Base-by-base conservation (phyloP, 2,113 vertebrate species). In the Cnemophilus loriae region DNA sequence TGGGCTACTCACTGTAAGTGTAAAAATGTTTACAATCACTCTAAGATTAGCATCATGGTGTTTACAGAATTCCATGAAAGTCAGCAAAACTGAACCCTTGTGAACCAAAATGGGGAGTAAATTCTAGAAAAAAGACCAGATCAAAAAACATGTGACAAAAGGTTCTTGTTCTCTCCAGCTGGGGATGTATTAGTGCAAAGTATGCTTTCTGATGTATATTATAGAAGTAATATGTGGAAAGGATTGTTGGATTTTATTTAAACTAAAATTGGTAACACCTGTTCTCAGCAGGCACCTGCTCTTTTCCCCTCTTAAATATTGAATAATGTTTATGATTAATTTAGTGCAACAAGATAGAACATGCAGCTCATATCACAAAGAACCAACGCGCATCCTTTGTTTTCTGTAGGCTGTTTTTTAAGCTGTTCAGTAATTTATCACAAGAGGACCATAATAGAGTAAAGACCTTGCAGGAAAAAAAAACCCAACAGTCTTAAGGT, bases 241-340 rank as follows among this genome's bases (percentile, higher is more conserved):
- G 41, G 24, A 50, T 80, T 85, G 59, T 23, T 87, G 59, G 15
- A 74, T 85, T 93, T 87, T 79, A 49, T 92, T 91, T 81, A 88
- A 71, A 33, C 44, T 67, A 50, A 63, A 21, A 63, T 93, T 90
- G 26, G 4, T 78, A 84, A 49, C 80, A 88, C 79, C 53, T 94
- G 79, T 61, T 74, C 76, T 88, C 16, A 4, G 28, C 68, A 90
- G 49, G 44, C 73, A 82, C 56, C 76, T 92, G 52, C 61, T 90
- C 69, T 94, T 87, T 82, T n/a, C 23, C 1, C 39, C 41, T 84
- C 95, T 84, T 60, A 84, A 89, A 92, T 83, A 91, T 52, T 69
- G n/a, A 82, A 63, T 65, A 86, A 61, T 60, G 21, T 56, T 94
- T 90, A 82, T 83, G 27, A 86, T 91, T 93, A 74, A 91, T 95